Evolutionary conservation across 2,113 vertebrate species (phyloP), one percentile per base, ranked within the genome.

Genomic region (Pomatorhinus ruficollis): DNA sequence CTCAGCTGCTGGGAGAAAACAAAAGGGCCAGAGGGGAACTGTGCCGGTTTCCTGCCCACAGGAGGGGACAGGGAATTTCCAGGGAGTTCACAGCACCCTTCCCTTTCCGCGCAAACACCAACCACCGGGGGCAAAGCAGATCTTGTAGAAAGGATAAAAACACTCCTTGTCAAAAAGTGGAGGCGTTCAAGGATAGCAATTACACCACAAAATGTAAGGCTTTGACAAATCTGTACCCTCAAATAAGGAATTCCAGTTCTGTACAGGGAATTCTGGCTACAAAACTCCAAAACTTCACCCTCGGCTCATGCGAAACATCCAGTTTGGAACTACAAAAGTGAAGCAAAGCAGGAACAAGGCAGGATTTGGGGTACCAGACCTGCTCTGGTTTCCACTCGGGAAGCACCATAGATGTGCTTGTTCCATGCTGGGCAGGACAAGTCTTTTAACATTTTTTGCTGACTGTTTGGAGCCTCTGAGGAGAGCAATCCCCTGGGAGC

Each of bases 61-160:
- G 72, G 92, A 11, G 39, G 87, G 39, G 8, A 83, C 61, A 18
- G 78, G 79, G 87, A 76, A 54, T 76, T 83, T 53, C 49, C 87
- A 76, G 49, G 56, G 71, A 93, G 71, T 28, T 84, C 12, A 85
- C 66, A 56, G 96, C 97, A 89, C 89, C 96, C 95, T 61, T 89
- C 59, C 60, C 83, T 94, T 90, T 66, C 95, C 84, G 74, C 97
- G 97, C 96, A 97, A 97, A 97, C 83, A 87, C 85, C 94, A 75
- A 71, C 81, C 89, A 71, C 81, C 89, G 28, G 96, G 96, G 95
- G 95, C 63, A 80, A 91, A 97, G 69, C 92, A 94, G 95, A 22
- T 89, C 42, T 49, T 33, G 65, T 87, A 97, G 93, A 97, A 97
- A 97, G 94, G 97, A 95, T 97, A 98, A 97, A 98, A 97, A 97